These are phyloP conservation scores for Aphelenchoides bicaudatus DNA, from an alignment of 2,888 invertebrate genomes.

Conservation along the genomic window DNA sequence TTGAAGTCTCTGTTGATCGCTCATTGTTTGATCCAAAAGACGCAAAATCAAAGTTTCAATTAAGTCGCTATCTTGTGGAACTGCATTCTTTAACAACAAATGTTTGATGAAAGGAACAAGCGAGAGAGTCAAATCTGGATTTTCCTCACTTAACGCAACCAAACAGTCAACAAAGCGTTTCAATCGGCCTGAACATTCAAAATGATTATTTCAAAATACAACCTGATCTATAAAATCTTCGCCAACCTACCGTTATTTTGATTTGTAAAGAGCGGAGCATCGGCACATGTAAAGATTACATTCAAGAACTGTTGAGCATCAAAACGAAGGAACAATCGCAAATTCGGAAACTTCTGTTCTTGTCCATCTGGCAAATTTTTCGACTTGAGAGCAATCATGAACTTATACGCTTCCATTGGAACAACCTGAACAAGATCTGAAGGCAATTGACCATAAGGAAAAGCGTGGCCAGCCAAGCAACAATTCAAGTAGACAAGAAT, in stretches of 20 bases:
- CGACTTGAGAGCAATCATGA: constrained; percentile 39
- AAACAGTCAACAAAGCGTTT: constrained; percentile 34
- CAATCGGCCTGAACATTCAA: constrained; percentile 26
- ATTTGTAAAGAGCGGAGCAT: constrained; percentile 41
- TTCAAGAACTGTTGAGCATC: constrained; percentile 70
- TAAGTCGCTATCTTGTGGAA: constrained; percentile 22
- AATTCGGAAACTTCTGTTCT: constrained; percentile 41
- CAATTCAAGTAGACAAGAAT: constrained; percentile 78
- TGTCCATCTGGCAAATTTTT: constrained; percentile 33
- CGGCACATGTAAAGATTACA: constrained; percentile 51
- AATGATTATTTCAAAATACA: not conserved
- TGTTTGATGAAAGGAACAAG: constrained; percentile 28
- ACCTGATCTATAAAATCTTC: not conserved
- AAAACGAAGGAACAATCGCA: constrained; percentile 73
- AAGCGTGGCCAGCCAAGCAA: constrained; percentile 79
- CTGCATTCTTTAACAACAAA: constrained; percentile 29
- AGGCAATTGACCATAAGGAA: constrained; percentile 68
- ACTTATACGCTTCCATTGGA: constrained; percentile 42
- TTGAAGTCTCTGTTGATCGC: too few species aligned
- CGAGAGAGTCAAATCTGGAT: constrained; percentile 23
- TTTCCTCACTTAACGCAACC: constrained; percentile 24
- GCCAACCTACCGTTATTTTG: constrained; percentile 21
- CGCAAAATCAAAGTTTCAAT: constrained; percentile 18
- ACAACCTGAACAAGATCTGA: constrained; percentile 36
- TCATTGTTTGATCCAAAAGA: not conserved